These are phyloP conservation scores for Vulpes ferrilata DNA, from an alignment of 2,113 vertebrate species.

Conservation along the genomic window DNA sequence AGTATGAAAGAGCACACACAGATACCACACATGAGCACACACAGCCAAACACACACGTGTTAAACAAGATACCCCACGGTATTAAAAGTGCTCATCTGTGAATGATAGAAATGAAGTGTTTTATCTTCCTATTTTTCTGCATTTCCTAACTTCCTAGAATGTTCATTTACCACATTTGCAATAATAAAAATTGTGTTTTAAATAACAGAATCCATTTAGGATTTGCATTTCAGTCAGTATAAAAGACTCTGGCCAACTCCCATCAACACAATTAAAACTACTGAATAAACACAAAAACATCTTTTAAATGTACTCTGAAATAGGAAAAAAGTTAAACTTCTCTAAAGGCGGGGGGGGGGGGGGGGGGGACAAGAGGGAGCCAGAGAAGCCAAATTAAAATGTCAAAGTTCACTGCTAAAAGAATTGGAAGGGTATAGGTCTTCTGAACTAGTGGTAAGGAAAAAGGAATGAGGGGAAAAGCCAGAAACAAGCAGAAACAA, in stretches of 20 bases:
- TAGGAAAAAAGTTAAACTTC: neutral
- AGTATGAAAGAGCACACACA: neutral
- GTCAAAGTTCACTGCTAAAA: neutral
- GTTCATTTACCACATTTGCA: neutral
- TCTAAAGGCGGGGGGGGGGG: neutral
- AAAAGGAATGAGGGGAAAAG: neutral
- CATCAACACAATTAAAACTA: neutral
- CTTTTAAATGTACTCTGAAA: neutral
- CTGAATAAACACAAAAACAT: neutral
- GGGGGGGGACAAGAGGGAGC: neutral
- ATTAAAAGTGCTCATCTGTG: neutral
- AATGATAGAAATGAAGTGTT: neutral
- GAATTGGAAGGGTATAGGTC: neutral
- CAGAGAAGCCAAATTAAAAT: neutral
- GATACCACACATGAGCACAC: accelerated
- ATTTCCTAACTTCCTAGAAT: neutral
- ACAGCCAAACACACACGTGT: neutral
- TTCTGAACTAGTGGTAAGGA: neutral
- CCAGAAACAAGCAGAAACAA: neutral
- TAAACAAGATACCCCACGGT: neutral
- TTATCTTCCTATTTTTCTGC: neutral
- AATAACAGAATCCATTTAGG: constrained; percentile 26
- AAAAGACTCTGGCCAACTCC: neutral
- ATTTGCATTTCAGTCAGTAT: neutral
- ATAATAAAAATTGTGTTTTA: neutral